Evolutionary conservation across 2,888 invertebrate species (phyloP).

Genomic region (Neoitamus cyanurus): DNA sequence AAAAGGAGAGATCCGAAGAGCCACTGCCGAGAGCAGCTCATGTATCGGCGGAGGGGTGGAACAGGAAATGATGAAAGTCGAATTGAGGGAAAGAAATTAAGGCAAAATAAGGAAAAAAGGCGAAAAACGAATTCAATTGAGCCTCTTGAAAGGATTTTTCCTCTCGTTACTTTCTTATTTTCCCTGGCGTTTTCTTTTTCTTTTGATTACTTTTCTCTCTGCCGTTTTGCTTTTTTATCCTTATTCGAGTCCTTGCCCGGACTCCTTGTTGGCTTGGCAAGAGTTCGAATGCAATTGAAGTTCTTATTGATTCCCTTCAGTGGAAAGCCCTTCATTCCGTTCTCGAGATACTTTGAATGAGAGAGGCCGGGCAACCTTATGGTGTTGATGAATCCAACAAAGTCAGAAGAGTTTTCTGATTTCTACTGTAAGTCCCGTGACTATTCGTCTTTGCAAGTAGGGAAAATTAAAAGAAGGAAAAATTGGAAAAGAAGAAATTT

Average conservation of each 20-base stretch:
- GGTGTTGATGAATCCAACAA: constrained; percentile 26
- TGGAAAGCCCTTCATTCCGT: constrained; percentile 1
- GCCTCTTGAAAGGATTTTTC: constrained; percentile 27
- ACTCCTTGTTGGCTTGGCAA: background rate
- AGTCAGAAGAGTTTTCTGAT: background rate
- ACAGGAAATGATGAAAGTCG: constrained; percentile 26
- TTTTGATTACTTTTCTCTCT: background rate
- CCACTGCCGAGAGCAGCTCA: background rate
- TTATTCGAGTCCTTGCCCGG: background rate
- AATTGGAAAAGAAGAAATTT: background rate
- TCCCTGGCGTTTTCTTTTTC: background rate
- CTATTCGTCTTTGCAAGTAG: background rate
- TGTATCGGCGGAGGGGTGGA: background rate
- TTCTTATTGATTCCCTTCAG: constrained; percentile 25
- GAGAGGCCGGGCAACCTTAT: background rate
- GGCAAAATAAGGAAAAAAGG: constrained; percentile 22
- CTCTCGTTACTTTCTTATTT: constrained; percentile 21
- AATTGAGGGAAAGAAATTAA: constrained; percentile 30
- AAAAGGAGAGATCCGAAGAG: background rate
- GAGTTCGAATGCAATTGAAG: constrained; percentile 25
- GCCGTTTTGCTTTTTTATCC: background rate
- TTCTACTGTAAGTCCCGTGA: background rate
- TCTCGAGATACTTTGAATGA: background rate
- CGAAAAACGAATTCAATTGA: constrained; percentile 30
- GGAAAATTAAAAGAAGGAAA: background rate